A percentile compares a stretch with the other conserved stretches of the same genome.
Evolutionary conservation across 2,888 invertebrate species (phyloP).

Genomic region (Platyscelio sp.): DNA sequence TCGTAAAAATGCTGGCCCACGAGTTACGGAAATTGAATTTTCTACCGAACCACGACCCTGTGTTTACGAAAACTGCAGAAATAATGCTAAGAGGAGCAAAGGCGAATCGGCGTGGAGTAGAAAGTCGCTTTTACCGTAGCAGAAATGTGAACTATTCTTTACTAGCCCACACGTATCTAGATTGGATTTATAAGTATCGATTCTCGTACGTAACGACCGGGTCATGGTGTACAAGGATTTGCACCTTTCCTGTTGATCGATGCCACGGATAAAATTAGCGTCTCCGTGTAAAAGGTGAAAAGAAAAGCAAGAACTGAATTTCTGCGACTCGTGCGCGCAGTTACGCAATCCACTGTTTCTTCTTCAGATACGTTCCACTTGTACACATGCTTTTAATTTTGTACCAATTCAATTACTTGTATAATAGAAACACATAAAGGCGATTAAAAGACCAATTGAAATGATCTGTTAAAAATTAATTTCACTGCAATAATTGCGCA

Average conservation of each 20-base stretch:
- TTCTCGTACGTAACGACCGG: constrained; percentile 67
- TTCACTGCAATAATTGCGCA: no score
- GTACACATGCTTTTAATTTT: constrained; percentile 40
- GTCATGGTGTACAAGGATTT: constrained; percentile 71
- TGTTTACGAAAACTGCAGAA: constrained; percentile 42
- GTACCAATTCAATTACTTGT: no score
- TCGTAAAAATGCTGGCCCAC: no score
- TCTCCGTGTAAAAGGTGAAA: constrained; percentile 67
- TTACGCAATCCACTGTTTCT: constrained; percentile 56
- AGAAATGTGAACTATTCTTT: constrained; percentile 67
- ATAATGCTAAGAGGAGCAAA: constrained; percentile 63
- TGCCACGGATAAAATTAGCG: constrained; percentile 69
- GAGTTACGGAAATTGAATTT: no score
- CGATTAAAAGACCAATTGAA: no score
- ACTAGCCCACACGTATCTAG: constrained; percentile 70
- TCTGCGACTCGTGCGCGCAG: constrained; percentile 56
- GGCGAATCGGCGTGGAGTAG: constrained; percentile 64
- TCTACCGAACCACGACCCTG: no score
- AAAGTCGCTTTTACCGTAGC: constrained; percentile 64
- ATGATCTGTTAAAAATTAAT: no score
- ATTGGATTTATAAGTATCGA: constrained; percentile 71
- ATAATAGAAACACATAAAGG: no score
- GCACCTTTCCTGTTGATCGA: constrained; percentile 71
- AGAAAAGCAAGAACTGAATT: constrained; percentile 68
- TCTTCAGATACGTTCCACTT: constrained; percentile 43